Evolutionary conservation across 2,113 vertebrate species (phyloP), one percentile per base, ranked within the genome.

Genomic region (Dasypus novemcinctus): DNA sequence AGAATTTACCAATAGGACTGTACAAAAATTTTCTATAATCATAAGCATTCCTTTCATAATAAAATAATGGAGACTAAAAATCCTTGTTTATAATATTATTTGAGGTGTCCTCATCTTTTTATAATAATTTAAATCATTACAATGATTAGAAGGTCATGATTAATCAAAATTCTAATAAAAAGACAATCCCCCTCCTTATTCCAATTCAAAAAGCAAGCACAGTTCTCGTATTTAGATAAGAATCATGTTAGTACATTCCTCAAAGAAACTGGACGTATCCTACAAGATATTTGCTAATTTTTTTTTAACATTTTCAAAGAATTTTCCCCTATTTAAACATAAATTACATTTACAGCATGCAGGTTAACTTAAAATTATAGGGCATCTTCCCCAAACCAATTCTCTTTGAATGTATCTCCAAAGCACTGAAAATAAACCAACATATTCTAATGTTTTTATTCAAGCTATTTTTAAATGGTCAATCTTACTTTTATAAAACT

Each of bases 101-200:
- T 79, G 41, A 87, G 41, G 7, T 31, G 96, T 92, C 38, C 25
- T 79, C 78, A 33, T 84, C n/a, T 93, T 88, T 84, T 92, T 64
- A 81, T 29, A 85, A 33, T 87, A 36, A 59, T 86, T 96, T 92
- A 90, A 86, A 74, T 86, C 38, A 82, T 96, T 27, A 78, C n/a
- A 20, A 71, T 83, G 9, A 74, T 95, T 41, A 92, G 23, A 89
- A 66, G 64, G 68, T 87, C 49, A 81, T 69, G 41, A 85, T 76
- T 69, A 96, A 92, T 57, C 74, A 89, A 81, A 90, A 93, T 86
- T 78, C 59, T 85, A 95, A 57, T 83, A 87, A 69, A 93, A 87
- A 92, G 75, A 68, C 11, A 90, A 36, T 66, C 61, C 29, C 29
- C 15, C 2, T 87, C 41, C n/a, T 64, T 88, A 78, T 33, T 61